Evolutionary conservation across 2,113 vertebrate species (phyloP).

Genomic region (Leptobrachium leishanense): DNA sequence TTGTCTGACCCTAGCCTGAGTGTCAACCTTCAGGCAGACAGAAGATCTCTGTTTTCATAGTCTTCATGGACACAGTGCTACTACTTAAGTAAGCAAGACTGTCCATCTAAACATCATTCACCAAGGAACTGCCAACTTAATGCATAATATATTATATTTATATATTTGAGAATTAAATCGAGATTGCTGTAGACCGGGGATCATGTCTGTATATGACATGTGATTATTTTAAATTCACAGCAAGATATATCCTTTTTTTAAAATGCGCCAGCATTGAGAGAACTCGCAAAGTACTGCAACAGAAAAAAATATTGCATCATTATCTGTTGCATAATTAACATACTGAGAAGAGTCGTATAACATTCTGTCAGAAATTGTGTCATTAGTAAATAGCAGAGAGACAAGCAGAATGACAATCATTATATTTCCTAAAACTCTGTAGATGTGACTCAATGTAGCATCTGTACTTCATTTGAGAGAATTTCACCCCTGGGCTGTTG

Average conservation of each 20-base stretch:
- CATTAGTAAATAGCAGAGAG: conserved; percentile 37
- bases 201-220: neutral
- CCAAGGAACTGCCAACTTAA: no score
- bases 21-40: no score
- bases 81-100: no score
- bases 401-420: conserved; percentile 37
- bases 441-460: conserved; percentile 33
- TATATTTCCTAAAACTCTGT: conserved; percentile 23
- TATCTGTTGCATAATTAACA: conserved; percentile 34
- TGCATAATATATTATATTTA: no score
- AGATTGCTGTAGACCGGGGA: conserved; percentile 8
- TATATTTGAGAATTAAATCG: conserved; percentile 1
- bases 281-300: neutral
- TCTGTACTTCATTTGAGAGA: conserved; percentile 44
- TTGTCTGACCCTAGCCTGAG: no score
- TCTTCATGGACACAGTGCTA: no score
- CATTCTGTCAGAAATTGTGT: conserved; percentile 22
- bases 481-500: conserved; percentile 48
- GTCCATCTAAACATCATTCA: no score
- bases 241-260: neutral
- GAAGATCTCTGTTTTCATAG: no score
- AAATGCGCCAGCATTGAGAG: conserved; percentile 8
- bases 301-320: conserved; percentile 18
- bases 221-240: no score
- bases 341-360: neutral